phyloP scores from a whole-genome alignment of 2,797 vertebrate species.

The Pygocentrus nattereri region DNA sequence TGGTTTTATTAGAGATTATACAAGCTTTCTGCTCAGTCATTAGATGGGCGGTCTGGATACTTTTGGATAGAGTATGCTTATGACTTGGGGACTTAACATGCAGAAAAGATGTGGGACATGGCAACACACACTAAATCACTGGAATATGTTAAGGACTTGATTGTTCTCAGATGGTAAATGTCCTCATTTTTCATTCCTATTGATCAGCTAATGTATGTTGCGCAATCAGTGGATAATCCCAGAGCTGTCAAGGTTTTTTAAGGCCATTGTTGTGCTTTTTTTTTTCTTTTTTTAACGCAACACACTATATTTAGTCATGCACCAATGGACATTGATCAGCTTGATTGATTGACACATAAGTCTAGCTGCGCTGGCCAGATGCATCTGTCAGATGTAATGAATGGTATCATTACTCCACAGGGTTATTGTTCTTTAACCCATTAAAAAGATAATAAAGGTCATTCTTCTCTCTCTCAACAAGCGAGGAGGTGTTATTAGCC shows the following conservation, averaged over 20 bases:
- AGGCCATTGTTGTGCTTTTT: not conserved
- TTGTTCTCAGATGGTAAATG: not conserved
- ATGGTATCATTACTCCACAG: conserved; percentile 3
- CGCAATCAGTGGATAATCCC: conserved; percentile 24
- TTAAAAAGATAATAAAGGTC: not conserved
- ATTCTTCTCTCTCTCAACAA: no score
- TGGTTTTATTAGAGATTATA: no score
- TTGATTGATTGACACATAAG: conserved; percentile 5
- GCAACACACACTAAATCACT: not conserved
- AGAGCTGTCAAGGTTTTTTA: conserved; percentile 15
- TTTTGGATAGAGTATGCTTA: no score
- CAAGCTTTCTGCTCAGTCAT: no score
- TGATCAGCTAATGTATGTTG: conserved; percentile 5
- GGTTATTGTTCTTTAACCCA: not conserved
- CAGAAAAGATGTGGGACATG: not conserved
- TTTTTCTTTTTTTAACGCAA: not conserved
- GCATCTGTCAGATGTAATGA: conserved; percentile 9
- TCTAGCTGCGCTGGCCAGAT: not conserved
- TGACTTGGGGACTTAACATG: not conserved
- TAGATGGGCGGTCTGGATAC: no score
- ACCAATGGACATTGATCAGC: not conserved
- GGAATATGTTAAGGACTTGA: not conserved
- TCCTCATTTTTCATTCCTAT: not conserved
- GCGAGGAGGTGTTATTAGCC: no score
- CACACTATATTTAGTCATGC: conserved; percentile 11